Percentiles rank a stretch among this genome's conserved stretches.
Conservation (phyloP, 2,113 vertebrate species). For the Irena cyanogastra region DNA sequence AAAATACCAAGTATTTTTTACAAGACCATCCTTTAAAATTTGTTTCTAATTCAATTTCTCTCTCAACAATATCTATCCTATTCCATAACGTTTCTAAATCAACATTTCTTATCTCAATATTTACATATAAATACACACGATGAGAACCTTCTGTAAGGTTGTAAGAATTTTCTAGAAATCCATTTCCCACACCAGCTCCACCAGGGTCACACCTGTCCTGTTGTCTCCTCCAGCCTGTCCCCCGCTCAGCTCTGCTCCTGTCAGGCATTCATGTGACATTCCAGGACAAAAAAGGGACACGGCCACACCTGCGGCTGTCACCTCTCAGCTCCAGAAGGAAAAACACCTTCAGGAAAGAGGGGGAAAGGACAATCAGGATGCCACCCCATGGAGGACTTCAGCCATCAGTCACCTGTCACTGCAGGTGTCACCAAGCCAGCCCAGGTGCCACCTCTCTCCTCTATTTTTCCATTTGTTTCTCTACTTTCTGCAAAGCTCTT, state of each 20-base stretch:
- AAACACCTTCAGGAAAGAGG: background rate
- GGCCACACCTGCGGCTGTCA: background rate
- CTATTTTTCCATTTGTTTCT: no score
- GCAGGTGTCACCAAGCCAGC: background rate
- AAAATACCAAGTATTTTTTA: background rate
- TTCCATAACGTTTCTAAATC: background rate
- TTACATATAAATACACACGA: background rate
- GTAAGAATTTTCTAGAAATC: background rate
- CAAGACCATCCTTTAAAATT: background rate
- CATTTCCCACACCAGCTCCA: background rate
- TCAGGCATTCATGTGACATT: no score
- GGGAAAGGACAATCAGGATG: background rate
- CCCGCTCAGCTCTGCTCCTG: background rate
- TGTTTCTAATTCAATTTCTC: background rate
- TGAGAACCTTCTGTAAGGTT: background rate
- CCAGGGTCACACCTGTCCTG: fast-evolving
- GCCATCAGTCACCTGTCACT: background rate
- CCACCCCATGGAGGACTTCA: background rate
- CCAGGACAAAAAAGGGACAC: fast-evolving
- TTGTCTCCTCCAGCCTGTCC: background rate
- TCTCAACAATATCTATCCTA: background rate
- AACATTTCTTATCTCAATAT: no score
- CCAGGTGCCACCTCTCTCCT: background rate
- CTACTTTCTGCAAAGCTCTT: background rate
- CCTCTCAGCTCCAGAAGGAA: background rate